Evolutionary conservation across 1,140 invertebrate genomes (phyloP).

Genomic region (Leptopilina boulardi): DNA sequence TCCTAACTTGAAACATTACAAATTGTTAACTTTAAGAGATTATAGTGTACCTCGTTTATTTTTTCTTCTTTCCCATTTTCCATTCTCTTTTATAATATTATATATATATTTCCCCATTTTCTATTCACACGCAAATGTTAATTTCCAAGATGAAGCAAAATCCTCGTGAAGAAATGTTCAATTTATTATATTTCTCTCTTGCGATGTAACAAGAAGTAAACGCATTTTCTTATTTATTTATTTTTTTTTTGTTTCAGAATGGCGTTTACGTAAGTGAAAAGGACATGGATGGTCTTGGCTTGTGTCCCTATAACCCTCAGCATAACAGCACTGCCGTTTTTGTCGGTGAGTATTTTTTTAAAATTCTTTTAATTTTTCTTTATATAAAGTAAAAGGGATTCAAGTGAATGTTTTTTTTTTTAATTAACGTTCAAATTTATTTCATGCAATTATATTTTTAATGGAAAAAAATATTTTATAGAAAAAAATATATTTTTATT

Average conservation of each 20-base stretch:
- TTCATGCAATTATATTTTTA: too few relatives aligned
- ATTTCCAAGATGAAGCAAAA: conserved; percentile 43
- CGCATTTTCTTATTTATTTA: conserved; percentile 46
- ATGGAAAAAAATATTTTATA: too few relatives aligned
- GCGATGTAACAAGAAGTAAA: not conserved
- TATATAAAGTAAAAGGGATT: too few relatives aligned
- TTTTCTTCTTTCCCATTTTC: conserved; percentile 34
- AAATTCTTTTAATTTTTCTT: not conserved
- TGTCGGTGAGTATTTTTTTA: conserved; percentile 76
- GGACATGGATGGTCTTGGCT: conserved; percentile 88
- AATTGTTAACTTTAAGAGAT: not conserved
- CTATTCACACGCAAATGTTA: conserved; percentile 41
- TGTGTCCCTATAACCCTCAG: conserved; percentile 94
- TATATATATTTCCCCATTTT: conserved; percentile 40
- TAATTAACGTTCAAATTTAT: too few relatives aligned
- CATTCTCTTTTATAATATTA: conserved; percentile 24
- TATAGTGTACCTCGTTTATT: not conserved
- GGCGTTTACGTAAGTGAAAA: conserved; percentile 76
- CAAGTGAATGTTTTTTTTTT: too few relatives aligned
- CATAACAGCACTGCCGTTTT: conserved; percentile 95
- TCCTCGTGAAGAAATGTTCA: conserved; percentile 33
- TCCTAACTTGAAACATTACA: conserved; percentile 10
- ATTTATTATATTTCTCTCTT: conserved; percentile 1
- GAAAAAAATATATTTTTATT: too few relatives aligned
- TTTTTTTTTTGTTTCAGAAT: conserved; percentile 76